Percentiles rank a stretch among this genome's conserved stretches.
Conservation (phyloP, 1,140 invertebrate genomes). For the Amphibalanus amphitrite region DNA sequence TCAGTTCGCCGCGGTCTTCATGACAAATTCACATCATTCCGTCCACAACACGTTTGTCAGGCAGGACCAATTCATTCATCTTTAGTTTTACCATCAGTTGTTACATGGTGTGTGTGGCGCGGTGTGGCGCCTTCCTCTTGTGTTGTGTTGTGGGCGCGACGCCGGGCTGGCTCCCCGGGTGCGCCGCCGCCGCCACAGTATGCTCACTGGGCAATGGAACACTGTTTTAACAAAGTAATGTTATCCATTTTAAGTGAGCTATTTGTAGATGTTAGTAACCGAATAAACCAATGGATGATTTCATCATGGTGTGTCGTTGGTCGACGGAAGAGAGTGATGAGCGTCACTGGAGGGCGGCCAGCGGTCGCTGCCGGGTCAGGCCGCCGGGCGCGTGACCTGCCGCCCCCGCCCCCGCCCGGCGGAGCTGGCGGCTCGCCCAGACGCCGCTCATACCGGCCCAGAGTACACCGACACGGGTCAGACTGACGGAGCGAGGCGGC, state of each 20-base stretch:
- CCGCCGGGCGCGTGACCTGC: no score
- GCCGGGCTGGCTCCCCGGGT: background rate
- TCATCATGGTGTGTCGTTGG: background rate
- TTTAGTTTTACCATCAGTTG: slow-evolving; percentile 1
- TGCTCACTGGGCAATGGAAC: background rate
- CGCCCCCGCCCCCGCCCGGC: no score
- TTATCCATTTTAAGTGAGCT: slow-evolving; percentile 2
- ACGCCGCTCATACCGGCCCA: no score
- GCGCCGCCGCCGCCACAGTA: background rate
- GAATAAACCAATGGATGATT: background rate
- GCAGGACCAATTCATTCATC: slow-evolving; percentile 1
- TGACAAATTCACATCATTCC: slow-evolving; percentile 1
- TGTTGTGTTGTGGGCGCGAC: background rate
- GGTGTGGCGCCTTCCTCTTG: background rate
- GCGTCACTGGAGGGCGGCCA: background rate
- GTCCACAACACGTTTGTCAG: background rate
- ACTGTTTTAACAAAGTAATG: background rate
- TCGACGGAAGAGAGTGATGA: background rate
- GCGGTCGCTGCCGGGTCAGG: no score
- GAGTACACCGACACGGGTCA: no score
- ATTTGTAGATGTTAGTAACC: background rate
- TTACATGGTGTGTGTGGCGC: background rate
- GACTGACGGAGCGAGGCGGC: no score
- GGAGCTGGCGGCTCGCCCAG: no score
- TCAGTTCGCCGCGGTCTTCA: background rate